Conservation (phyloP, 2,888 invertebrate species). For the Netelia virgata region DNA sequence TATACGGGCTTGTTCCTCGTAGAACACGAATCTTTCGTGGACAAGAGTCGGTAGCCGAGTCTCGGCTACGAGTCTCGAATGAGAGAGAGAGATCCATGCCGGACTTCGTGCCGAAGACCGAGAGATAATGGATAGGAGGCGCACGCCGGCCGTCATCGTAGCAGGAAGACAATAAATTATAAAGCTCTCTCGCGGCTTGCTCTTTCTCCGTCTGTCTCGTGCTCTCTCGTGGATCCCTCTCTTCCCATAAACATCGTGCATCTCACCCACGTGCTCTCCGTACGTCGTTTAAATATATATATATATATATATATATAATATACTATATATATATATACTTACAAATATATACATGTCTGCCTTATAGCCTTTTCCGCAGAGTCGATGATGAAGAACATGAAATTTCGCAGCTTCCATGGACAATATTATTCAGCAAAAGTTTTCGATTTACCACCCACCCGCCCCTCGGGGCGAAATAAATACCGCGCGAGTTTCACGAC, state of each 20-base stretch:
- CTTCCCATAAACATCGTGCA: slow-evolving; percentile 47
- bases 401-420: slow-evolving; percentile 39
- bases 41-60: slow-evolving; percentile 25
- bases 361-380: slow-evolving; percentile 11
- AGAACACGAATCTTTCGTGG: slow-evolving; percentile 48
- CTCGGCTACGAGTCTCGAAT: slow-evolving; percentile 40
- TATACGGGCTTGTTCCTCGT: slow-evolving; percentile 47
- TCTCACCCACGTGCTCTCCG: slow-evolving; percentile 59
- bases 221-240: slow-evolving; percentile 52
- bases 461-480: slow-evolving; percentile 31
- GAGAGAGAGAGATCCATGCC: slow-evolving; percentile 45
- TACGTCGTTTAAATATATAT: slow-evolving; percentile 54
- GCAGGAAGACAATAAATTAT: slow-evolving; percentile 82
- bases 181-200: slow-evolving; percentile 73
- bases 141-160: slow-evolving; percentile 79
- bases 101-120: slow-evolving; percentile 61
- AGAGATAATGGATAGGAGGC: slow-evolving; percentile 71
- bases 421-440: slow-evolving; percentile 29
- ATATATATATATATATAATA: not conserved
- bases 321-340: not conserved
- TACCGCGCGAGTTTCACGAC: slow-evolving; percentile 67
- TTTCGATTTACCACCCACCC: not conserved
- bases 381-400: slow-evolving; percentile 53
- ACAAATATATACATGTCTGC: no score
- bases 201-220: slow-evolving; percentile 63